These are phyloP conservation scores for Hippopotamyrus pictus DNA, from an alignment of 2,797 vertebrate genomes.

Conservation along the genomic window DNA sequence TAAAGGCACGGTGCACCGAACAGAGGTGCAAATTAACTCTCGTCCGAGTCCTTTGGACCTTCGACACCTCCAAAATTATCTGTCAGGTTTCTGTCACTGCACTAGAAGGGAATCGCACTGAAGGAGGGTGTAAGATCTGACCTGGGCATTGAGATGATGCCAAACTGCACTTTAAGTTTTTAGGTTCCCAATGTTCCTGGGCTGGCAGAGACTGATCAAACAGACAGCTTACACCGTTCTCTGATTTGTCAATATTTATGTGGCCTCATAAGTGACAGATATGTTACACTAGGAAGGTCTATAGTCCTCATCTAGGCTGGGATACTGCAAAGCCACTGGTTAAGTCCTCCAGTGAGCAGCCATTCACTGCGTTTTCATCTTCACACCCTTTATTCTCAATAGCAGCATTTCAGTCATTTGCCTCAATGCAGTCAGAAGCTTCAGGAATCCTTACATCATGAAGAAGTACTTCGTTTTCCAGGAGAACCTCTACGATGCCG, in stretches of 20 bases:
- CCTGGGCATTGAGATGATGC: background rate
- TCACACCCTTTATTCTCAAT: background rate
- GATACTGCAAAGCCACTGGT: background rate
- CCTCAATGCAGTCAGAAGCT: background rate
- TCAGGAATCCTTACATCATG: background rate
- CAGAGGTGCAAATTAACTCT: constrained; percentile 6
- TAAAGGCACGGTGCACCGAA: background rate
- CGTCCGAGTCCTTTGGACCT: background rate
- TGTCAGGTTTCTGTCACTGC: background rate
- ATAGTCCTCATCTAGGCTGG: background rate
- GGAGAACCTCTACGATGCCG: background rate
- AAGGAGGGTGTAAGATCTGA: background rate
- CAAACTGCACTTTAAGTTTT: background rate
- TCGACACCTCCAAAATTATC: constrained; percentile 9
- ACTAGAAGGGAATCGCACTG: background rate
- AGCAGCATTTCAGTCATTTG: background rate
- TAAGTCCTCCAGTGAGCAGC: background rate
- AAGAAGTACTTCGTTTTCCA: background rate
- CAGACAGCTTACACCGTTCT: background rate
- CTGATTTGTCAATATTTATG: background rate
- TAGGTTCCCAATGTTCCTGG: background rate
- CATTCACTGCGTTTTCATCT: background rate
- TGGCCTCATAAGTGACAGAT: background rate
- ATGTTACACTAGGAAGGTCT: background rate
- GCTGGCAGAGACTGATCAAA: background rate